Conservation (phyloP, 37 sponge, comb jelly and placozoan genomes). For the Crambe crambe region DNA sequence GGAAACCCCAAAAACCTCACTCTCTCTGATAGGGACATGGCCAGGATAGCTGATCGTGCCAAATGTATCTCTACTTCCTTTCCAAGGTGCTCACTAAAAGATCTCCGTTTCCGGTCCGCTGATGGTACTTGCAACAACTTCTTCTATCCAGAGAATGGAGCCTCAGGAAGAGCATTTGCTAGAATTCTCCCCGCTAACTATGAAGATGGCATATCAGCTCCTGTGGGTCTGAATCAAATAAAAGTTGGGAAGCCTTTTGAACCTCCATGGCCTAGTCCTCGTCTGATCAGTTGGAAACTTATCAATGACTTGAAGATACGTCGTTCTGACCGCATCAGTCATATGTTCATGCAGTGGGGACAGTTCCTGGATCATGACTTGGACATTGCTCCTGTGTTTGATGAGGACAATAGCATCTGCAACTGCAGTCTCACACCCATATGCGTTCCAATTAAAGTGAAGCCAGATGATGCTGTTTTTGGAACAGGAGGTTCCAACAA, state of each 20-base stretch:
- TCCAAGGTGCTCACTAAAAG: constrained; percentile 7
- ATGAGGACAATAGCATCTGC: constrained; percentile 22
- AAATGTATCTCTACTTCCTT: background rate
- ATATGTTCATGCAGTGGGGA: constrained; percentile 86
- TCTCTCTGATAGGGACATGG: constrained; percentile 11
- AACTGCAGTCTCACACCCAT: constrained; percentile 28
- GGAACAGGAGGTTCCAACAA: constrained; percentile 21
- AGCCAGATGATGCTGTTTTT: constrained; percentile 64
- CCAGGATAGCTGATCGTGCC: background rate
- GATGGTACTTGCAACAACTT: constrained; percentile 95
- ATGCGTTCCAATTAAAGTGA: constrained; percentile 79
- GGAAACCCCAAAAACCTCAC: background rate
- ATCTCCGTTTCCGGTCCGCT: constrained; percentile 48
- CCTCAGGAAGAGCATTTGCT: constrained; percentile 41
- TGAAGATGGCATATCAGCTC: constrained; percentile 54
- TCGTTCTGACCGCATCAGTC: constrained; percentile 10
- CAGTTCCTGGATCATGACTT: constrained; percentile 86
- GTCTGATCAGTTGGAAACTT: constrained; percentile 59
- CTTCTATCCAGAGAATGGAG: constrained; percentile 59
- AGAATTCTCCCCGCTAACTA: constrained; percentile 62
- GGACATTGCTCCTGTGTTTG: constrained; percentile 56
- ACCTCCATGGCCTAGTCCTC: constrained; percentile 71
- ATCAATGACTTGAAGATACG: constrained; percentile 22
- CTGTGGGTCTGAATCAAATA: constrained; percentile 32
- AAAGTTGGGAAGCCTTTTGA: constrained; percentile 7